Evolutionary conservation across 1,140 invertebrate species (phyloP), one percentile per base, ranked within the genome.

Genomic region (Diorhabda elongata): DNA sequence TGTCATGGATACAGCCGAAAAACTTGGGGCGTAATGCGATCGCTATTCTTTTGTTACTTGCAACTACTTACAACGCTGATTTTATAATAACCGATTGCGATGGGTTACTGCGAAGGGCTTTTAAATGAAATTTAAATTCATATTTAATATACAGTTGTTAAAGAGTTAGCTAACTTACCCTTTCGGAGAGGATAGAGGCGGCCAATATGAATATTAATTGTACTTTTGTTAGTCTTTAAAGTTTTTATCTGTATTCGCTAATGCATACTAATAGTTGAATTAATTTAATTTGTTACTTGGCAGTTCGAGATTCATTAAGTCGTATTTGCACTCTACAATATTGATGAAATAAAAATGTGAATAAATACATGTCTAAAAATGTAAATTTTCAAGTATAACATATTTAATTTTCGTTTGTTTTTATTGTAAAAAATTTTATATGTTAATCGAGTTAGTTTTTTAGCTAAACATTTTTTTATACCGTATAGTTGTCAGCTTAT

Each of bases 1-100:
- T 76, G 76, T 75, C 72, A 78, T 78, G 74, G 76, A 78, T 78
- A 78, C 75, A 61, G 72, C 70, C 74, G 73, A 71, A 76, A 75
- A 74, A 73, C 71, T 72, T 71, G 70, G 75, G 75, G 75, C 71
- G 72, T 73, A 75, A 74, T 68, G 60, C 72, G 61, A 71, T 71
- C 71, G 69, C 69, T 65, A 71, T 65, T 72, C 73, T 73, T 74
- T 77, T 77, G 75, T 77, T 77, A 74, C 67, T 71, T 56, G 60
- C 47, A 73, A 76, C 74, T 77, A 76, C 73, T 77, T 77, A 74
- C 69, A 72, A 73, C 69, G 70, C 69, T 64, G 72, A 72, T 74
- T 76, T 73, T 72, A 73, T 75, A 75, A 76, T 75, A 70, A 47
- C 69, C 58, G 44, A 59, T 52, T n/a, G 47, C 6, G 47, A 52